phyloP scores from a whole-genome alignment of 2,797 vertebrate species.

The Sphaeramia orbicularis region DNA sequence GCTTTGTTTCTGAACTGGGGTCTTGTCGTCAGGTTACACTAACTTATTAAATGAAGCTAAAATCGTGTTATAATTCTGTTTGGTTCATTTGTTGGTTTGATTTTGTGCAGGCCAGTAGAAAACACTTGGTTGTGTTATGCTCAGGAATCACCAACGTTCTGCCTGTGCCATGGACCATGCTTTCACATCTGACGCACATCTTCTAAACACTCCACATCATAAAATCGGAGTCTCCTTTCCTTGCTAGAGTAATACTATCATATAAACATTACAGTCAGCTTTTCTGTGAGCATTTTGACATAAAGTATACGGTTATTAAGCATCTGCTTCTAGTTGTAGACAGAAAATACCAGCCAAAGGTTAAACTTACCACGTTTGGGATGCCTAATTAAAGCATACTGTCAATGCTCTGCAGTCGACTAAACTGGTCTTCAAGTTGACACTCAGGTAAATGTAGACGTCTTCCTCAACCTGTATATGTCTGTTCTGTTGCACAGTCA shows the following conservation, averaged over 20 bases:
- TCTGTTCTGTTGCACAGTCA: not conserved
- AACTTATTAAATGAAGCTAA: not conserved
- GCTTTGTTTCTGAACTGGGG: conserved; percentile 1
- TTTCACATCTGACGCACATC: conserved; percentile 11
- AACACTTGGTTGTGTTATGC: not conserved
- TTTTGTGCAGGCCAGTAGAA: not conserved
- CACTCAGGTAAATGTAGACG: conserved; percentile 38
- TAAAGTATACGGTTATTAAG: not conserved
- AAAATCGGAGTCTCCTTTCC: not conserved
- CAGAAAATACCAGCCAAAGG: not conserved
- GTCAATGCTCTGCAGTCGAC: not conserved
- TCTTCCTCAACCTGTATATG: conserved; percentile 15
- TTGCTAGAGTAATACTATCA: not conserved
- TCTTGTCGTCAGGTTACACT: conserved; percentile 5
- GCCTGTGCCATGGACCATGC: conserved; percentile 3
- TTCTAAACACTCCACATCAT: conserved; percentile 3
- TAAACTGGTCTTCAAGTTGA: conserved; percentile 30
- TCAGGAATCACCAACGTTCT: not conserved
- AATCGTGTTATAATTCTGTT: not conserved
- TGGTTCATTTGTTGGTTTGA: not conserved
- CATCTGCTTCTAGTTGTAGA: not conserved
- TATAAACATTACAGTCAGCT: too few relatives aligned
- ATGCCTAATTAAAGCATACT: conserved; percentile 31
- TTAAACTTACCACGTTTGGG: conserved; percentile 53
- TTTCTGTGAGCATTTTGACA: not conserved